Evolutionary conservation across 2,113 vertebrate genomes (phyloP).

Genomic region (Ammodytes marinus): DNA sequence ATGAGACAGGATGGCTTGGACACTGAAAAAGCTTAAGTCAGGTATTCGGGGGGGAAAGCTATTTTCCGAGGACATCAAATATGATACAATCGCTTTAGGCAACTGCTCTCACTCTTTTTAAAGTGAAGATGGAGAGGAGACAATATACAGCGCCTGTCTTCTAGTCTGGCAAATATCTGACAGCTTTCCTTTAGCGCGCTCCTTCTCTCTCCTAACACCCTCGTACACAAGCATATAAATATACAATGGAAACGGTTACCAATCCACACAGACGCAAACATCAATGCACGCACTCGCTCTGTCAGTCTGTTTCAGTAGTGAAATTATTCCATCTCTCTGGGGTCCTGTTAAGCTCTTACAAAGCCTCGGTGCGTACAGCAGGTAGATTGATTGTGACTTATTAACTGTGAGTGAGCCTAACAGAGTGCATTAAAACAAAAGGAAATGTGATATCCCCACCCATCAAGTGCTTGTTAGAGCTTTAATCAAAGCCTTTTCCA

Average conservation of each 20-base stretch:
- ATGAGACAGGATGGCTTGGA: constrained; percentile 36
- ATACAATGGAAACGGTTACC: constrained; percentile 68
- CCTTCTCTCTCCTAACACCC: constrained; percentile 56
- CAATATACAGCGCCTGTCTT: constrained; percentile 51
- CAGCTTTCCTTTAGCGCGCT: constrained; percentile 62
- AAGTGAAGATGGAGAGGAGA: constrained; percentile 65
- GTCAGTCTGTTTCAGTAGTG: constrained; percentile 79
- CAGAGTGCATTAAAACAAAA: constrained; percentile 85
- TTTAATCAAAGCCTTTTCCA: constrained; percentile 82
- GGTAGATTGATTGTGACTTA: constrained; percentile 86
- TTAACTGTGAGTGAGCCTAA: constrained; percentile 84
- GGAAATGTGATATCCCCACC: constrained; percentile 84
- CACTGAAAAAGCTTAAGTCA: constrained; percentile 51
- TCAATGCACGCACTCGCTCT: constrained; percentile 64
- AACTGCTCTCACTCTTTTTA: constrained; percentile 61
- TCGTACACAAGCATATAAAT: constrained; percentile 68
- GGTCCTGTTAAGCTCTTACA: constrained; percentile 83
- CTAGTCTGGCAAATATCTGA: constrained; percentile 56
- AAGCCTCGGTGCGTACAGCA: constrained; percentile 80
- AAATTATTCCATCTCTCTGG: constrained; percentile 83
- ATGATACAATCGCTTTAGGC: constrained; percentile 69
- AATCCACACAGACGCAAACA: constrained; percentile 77
- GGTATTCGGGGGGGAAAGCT: constrained; percentile 54
- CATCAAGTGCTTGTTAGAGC: constrained; percentile 83
- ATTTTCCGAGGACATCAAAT: constrained; percentile 72